Evolutionary conservation across 2,888 invertebrate species (phyloP).

Genomic region (Rhodophaea formosa): DNA sequence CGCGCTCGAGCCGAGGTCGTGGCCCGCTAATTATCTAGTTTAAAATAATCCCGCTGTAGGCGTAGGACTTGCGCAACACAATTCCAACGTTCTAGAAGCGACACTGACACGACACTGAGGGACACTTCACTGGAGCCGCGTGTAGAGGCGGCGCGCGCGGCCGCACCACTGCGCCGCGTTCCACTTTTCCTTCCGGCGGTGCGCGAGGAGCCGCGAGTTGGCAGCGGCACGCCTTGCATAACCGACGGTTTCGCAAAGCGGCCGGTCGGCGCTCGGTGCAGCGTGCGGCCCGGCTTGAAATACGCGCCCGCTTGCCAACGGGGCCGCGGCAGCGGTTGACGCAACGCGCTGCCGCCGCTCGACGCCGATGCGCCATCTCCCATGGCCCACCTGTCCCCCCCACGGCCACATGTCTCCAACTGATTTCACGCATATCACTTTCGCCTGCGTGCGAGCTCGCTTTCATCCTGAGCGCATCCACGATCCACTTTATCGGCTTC

Average conservation of each 20-base stretch:
- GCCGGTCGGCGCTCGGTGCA: constrained; percentile 53
- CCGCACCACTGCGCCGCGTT: constrained; percentile 76
- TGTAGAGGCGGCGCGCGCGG: constrained; percentile 75
- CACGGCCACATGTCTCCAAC: constrained; percentile 47
- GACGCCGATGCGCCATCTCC: constrained; percentile 32
- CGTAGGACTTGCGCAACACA: constrained; percentile 77
- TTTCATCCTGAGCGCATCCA: constrained; percentile 62
- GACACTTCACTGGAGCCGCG: constrained; percentile 72
- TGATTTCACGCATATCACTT: constrained; percentile 73
- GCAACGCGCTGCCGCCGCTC: constrained; percentile 44
- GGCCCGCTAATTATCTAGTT: constrained; percentile 64
- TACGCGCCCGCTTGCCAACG: constrained; percentile 68
- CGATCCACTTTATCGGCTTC: constrained; percentile 41
- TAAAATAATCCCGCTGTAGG: constrained; percentile 75
- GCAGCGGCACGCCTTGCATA: constrained; percentile 80
- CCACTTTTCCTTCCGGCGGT: constrained; percentile 79
- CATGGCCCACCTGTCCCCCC: constrained; percentile 52
- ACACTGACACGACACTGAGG: constrained; percentile 75
- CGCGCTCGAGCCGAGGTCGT: constrained; percentile 46
- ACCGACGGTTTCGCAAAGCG: constrained; percentile 79
- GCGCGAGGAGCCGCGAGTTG: constrained; percentile 71
- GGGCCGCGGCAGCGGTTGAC: constrained; percentile 59
- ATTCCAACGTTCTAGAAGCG: constrained; percentile 75
- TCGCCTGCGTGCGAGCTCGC: constrained; percentile 62
- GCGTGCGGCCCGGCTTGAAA: constrained; percentile 72